These are phyloP conservation scores for Thalpophila matura DNA, from an alignment of 2,888 invertebrate species.

Conservation along the genomic window DNA sequence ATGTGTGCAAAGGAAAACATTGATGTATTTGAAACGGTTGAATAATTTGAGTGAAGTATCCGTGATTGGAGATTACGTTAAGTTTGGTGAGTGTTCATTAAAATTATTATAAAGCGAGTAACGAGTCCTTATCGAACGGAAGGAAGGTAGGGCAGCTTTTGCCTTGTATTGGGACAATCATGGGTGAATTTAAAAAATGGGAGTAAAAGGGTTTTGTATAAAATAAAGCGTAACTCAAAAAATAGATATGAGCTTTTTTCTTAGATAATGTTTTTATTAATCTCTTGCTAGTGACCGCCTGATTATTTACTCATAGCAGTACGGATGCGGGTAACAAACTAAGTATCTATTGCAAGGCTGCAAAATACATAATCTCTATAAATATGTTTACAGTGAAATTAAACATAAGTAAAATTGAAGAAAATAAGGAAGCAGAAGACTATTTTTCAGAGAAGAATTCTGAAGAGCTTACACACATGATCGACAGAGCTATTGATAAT, in stretches of 20 bases:
- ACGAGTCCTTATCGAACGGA: no score
- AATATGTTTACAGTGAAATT: conserved; percentile 70
- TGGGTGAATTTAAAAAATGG: no score
- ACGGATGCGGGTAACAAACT: neutral
- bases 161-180: no score
- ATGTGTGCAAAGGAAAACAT: conserved; percentile 91
- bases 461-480: conserved; percentile 80
- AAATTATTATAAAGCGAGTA: no score
- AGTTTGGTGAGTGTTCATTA: conserved; percentile 83
- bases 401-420: conserved; percentile 66
- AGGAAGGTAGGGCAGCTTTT: no score
- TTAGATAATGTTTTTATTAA: no score
- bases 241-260: no score
- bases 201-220: no score
- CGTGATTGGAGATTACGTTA: conserved; percentile 89
- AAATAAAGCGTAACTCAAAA: no score
- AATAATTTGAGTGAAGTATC: conserved; percentile 89
- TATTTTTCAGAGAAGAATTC: conserved; percentile 60
- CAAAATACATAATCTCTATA: rapidly evolving
- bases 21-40: conserved; percentile 89
- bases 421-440: conserved; percentile 49
- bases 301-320: conserved; percentile 5
- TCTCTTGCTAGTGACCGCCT: no score
- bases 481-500: conserved; percentile 89
- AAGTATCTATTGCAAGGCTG: neutral